Percentiles rank a stretch among this genome's conserved stretches.
phyloP scores from a whole-genome alignment of 2,113 vertebrate species.

The Willisornis vidua region DNA sequence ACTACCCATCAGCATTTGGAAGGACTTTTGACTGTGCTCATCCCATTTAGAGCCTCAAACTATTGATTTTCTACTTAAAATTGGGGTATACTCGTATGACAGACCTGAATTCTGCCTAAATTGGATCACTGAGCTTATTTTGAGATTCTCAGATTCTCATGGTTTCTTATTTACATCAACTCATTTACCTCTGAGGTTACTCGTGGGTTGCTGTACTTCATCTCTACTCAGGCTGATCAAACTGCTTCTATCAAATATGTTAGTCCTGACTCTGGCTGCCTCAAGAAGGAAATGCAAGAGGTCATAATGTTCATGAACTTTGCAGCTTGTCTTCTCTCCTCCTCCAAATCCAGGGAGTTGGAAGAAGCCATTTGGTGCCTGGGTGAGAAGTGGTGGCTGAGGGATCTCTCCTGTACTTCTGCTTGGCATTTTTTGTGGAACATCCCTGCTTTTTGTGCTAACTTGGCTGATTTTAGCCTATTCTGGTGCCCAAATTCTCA shows the following conservation, averaged over 20 bases:
- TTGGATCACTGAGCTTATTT: background rate
- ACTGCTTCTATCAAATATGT: background rate
- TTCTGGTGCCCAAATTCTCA: background rate
- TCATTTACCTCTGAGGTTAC: background rate
- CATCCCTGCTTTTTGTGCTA: background rate
- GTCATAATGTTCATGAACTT: background rate
- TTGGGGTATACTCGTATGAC: background rate
- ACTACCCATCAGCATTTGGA: background rate
- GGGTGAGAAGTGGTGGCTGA: background rate
- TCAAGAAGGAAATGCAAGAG: background rate
- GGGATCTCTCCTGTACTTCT: background rate
- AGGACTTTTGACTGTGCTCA: background rate
- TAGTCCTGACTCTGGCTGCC: background rate
- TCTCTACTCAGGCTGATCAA: background rate
- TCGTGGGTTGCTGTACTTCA: background rate
- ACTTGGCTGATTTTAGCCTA: background rate
- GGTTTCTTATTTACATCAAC: background rate
- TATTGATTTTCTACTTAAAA: background rate
- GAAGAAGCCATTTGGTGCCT: background rate
- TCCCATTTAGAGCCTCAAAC: background rate
- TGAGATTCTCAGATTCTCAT: background rate
- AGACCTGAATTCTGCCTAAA: background rate
- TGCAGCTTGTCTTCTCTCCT: background rate
- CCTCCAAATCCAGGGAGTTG: background rate
- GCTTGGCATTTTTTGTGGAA: background rate